These are phyloP conservation scores for Meiosimyza platycephala DNA, from an alignment of 2,888 invertebrate species.

Conservation along the genomic window DNA sequence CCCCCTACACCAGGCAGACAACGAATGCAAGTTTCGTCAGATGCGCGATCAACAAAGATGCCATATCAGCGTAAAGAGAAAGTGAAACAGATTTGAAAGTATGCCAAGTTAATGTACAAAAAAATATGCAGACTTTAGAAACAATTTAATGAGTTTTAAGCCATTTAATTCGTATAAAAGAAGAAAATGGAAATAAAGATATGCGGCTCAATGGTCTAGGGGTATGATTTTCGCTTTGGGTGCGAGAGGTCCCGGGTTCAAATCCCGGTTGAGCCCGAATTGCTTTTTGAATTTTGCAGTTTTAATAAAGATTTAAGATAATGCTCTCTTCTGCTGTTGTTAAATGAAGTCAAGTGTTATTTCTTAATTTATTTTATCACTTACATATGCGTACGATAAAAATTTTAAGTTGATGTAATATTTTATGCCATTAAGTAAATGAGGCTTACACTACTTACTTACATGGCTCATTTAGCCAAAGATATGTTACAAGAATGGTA, in stretches of 20 bases:
- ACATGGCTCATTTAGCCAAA: background rate
- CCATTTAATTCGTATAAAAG: too few species aligned
- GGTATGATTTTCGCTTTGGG: constrained; percentile 77
- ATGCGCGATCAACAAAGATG: too few species aligned
- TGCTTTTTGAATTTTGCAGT: constrained; percentile 35
- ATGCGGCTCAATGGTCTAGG: constrained; percentile 75
- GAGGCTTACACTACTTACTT: background rate
- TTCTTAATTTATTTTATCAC: background rate
- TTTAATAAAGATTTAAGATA: background rate
- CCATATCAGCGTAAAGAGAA: too few species aligned
- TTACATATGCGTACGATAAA: background rate
- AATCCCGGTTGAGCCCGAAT: constrained; percentile 75
- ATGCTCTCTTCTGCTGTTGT: background rate
- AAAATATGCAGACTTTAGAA: constrained; percentile 25
- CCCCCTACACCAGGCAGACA: constrained; percentile 49
- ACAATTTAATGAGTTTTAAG: background rate
- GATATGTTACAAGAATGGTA: background rate
- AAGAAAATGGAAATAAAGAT: background rate
- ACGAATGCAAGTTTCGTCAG: too few species aligned
- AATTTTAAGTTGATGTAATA: too few species aligned
- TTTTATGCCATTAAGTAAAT: background rate
- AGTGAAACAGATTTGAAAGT: too few species aligned
- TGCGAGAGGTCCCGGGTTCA: constrained; percentile 78
- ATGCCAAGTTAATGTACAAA: constrained; percentile 6
- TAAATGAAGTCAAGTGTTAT: background rate